Evolutionary conservation across 2,113 vertebrate genomes (phyloP).

Genomic region (Halichoerus grypus): DNA sequence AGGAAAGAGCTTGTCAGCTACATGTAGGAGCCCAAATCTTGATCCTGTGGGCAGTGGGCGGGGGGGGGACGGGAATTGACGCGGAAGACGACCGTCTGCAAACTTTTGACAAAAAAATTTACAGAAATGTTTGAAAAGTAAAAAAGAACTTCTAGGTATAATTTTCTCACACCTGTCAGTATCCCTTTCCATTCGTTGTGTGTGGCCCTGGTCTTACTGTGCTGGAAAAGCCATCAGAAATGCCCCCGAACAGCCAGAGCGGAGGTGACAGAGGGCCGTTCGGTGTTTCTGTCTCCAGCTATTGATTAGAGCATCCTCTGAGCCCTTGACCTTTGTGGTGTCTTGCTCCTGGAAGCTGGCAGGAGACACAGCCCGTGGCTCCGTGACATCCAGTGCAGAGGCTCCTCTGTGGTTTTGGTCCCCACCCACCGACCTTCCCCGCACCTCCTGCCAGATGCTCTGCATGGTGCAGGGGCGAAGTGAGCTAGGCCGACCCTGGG

Average conservation of each 20-base stretch:
- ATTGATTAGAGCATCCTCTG: rapidly evolving
- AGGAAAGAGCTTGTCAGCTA: background rate
- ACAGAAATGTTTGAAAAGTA: background rate
- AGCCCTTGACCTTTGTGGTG: background rate
- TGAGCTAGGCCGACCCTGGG: background rate
- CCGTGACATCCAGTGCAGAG: rapidly evolving
- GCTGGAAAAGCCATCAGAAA: background rate
- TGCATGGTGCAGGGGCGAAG: background rate
- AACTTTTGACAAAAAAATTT: conserved; percentile 45
- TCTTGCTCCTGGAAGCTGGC: background rate
- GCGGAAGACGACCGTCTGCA: background rate
- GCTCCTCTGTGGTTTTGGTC: background rate
- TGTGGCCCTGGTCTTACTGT: too few species aligned
- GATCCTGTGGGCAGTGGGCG: background rate
- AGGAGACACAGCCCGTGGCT: background rate
- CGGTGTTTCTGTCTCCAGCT: background rate
- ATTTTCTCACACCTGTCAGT: background rate
- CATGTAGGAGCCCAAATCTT: rapidly evolving
- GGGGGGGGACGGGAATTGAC: rapidly evolving
- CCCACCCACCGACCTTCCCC: rapidly evolving
- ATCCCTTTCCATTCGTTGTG: background rate
- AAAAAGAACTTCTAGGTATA: background rate
- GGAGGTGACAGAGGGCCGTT: rapidly evolving
- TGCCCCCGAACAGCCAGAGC: rapidly evolving
- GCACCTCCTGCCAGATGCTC: rapidly evolving